A percentile compares a stretch with the other conserved stretches of the same genome.
Evolutionary conservation across 2,888 invertebrate genomes (phyloP).

Genomic region (Tyria jacobaeae): DNA sequence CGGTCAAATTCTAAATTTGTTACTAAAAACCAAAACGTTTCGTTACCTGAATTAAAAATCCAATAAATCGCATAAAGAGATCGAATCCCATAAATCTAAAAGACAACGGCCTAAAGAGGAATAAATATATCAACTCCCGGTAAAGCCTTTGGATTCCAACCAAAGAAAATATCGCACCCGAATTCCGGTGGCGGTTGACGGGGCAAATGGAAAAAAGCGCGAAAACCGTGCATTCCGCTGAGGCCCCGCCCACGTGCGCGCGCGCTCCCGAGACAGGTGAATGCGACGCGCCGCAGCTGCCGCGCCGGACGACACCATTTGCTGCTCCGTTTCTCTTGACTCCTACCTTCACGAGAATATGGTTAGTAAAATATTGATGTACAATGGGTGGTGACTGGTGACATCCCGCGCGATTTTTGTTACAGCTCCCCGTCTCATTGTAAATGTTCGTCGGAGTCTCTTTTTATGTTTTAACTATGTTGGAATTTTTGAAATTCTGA

Average conservation of each 20-base stretch:
- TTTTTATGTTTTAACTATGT: slow-evolving; percentile 43
- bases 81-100: slow-evolving; percentile 71
- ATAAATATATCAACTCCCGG: slow-evolving; percentile 80
- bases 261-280: slow-evolving; percentile 79
- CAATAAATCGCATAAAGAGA: slow-evolving; percentile 73
- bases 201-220: slow-evolving; percentile 77
- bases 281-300: slow-evolving; percentile 73
- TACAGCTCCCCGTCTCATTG: slow-evolving; percentile 58
- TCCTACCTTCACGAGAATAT: slow-evolving; percentile 58
- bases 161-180: slow-evolving; percentile 85
- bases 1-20: slow-evolving; percentile 31
- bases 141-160: slow-evolving; percentile 82
- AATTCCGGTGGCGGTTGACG: slow-evolving; percentile 79
- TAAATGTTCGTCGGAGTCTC: slow-evolving; percentile 52
- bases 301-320: slow-evolving; percentile 63
- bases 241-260: slow-evolving; percentile 79
- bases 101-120: slow-evolving; percentile 59
- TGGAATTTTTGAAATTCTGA: slow-evolving; percentile 31
- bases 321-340: slow-evolving; percentile 72
- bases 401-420: slow-evolving; percentile 66
- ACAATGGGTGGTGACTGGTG: slow-evolving; percentile 78
- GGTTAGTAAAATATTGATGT: slow-evolving; percentile 78
- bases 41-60: slow-evolving; percentile 71
- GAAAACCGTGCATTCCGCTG: slow-evolving; percentile 72
- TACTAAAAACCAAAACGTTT: slow-evolving; percentile 43